phyloP scores from a whole-genome alignment of 2,888 invertebrate genomes.

The Lochmaea crataegi region DNA sequence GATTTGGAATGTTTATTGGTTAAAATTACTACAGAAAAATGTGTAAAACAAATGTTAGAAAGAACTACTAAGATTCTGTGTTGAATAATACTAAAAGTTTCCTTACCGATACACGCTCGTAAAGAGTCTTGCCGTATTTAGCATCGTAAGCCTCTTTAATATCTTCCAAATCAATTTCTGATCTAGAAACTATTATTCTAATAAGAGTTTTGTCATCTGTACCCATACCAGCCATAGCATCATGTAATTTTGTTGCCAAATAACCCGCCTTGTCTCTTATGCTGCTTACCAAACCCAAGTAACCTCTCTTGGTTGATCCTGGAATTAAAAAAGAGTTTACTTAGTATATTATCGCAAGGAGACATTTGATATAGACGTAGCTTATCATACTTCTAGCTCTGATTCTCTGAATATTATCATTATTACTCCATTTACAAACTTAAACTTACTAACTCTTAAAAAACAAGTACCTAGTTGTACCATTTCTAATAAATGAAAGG shows the following conservation, averaged over 20 bases:
- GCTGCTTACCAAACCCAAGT: slow-evolving; percentile 79
- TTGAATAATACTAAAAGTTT: neutral
- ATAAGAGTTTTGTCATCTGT: slow-evolving; percentile 89
- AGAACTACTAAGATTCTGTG: neutral
- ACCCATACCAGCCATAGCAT: slow-evolving; percentile 89
- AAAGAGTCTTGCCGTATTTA: slow-evolving; percentile 79
- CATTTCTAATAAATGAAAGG: too few species aligned
- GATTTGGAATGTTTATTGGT: too few species aligned
- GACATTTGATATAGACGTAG: too few species aligned
- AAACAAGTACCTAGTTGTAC: too few species aligned
- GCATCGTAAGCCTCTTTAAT: slow-evolving; percentile 82
- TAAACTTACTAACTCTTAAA: too few species aligned
- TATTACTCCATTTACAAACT: too few species aligned
- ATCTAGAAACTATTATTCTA: slow-evolving; percentile 84
- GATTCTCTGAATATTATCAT: too few species aligned
- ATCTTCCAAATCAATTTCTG: slow-evolving; percentile 85
- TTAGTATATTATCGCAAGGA: neutral
- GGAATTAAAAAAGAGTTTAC: neutral
- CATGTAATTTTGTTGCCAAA: slow-evolving; percentile 86
- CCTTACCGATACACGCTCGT: slow-evolving; percentile 81
- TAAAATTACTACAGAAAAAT: neutral
- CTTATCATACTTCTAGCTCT: too few species aligned
- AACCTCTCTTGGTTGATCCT: slow-evolving; percentile 81
- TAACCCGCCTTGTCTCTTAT: slow-evolving; percentile 80
- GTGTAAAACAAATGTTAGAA: neutral